Evolutionary conservation across 2,888 invertebrate species (phyloP), one percentile per base, ranked within the genome.

Genomic region (Tricholauxania praeusta): DNA sequence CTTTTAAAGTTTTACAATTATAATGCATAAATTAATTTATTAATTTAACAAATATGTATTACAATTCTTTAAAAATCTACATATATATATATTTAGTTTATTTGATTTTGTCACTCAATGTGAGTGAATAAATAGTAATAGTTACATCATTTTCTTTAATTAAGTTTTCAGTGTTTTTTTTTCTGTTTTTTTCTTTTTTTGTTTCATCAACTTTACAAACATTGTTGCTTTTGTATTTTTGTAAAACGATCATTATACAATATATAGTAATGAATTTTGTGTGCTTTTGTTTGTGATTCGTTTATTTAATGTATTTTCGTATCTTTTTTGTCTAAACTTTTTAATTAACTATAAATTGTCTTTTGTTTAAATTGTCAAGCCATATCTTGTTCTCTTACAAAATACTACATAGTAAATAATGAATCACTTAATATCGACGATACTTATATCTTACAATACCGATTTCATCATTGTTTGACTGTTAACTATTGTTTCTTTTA

Each of bases 71-170:
- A 62, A 51, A 53, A 39, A 53, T 28, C 28, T 28, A 28, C 39
- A 57, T 22, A n/a, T 39, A 39, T 39, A 39, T 39, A 39, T 39
- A 39, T 39, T 7, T 39, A 39, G 39, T 53, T 62, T 32, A 39
- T 53, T 47, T 70, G 59, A 74, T 64, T 67, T 75, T 72, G 77
- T 77, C 80, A 78, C 80, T 81, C 81, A 81, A 80, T 81, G 80
- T 80, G 81, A 81, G 81, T 74, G 81, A 79, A 80, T 78, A 78
- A 57, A 74, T 63, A 63, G 47, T 6, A 28, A n/a, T 60, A 39
- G 39, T 39, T 39, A 39, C 8, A 39, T 39, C 1, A 39, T 39
- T 39, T 39, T 39, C 10, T 39, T 39, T 39, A 39, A 39, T 39
- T 39, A 39, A 39, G 10, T 39, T 39, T 39, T 39, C 28, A 28